Percentiles rank a stretch among this genome's conserved stretches.
phyloP scores from a whole-genome alignment of 1,140 invertebrate species.

The Dryas iulia region DNA sequence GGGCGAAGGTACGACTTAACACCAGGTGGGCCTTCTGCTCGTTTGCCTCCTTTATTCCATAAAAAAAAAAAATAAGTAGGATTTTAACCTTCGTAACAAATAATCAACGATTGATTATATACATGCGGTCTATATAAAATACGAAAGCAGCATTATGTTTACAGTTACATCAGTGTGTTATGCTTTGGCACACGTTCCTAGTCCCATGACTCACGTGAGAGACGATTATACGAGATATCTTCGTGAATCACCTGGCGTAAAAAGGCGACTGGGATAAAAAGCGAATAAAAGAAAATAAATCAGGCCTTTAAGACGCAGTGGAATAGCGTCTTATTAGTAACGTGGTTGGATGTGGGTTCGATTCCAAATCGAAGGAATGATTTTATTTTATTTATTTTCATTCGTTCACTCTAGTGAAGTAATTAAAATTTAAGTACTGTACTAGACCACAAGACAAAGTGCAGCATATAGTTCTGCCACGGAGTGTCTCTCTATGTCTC shows the following conservation, averaged over 20 bases:
- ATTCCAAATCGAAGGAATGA: neutral
- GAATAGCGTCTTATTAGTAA: too few relatives aligned
- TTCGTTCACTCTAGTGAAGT: neutral
- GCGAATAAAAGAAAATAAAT: neutral
- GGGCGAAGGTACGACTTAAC: too few relatives aligned
- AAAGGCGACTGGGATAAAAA: neutral
- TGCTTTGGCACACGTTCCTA: slow-evolving; percentile 35
- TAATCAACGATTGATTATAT: neutral
- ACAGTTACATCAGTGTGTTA: slow-evolving; percentile 17
- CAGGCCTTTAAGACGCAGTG: too few relatives aligned
- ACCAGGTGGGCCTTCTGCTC: too few relatives aligned
- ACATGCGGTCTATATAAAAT: neutral
- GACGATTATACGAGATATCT: slow-evolving; percentile 6
- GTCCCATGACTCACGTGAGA: slow-evolving; percentile 24
- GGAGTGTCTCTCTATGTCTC: too few relatives aligned
- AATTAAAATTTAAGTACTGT: too few relatives aligned
- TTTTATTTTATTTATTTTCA: neutral
- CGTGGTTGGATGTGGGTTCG: neutral
- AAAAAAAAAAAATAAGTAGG: too few relatives aligned
- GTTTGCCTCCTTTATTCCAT: too few relatives aligned
- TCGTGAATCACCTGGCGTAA: slow-evolving; percentile 8
- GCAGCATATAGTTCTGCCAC: too few relatives aligned
- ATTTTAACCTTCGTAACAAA: too few relatives aligned
- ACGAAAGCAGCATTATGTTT: neutral
- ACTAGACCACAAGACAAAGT: too few relatives aligned